These are phyloP conservation scores for Margaritifera margaritifera DNA, from an alignment of 2,888 invertebrate species.

Conservation along the genomic window DNA sequence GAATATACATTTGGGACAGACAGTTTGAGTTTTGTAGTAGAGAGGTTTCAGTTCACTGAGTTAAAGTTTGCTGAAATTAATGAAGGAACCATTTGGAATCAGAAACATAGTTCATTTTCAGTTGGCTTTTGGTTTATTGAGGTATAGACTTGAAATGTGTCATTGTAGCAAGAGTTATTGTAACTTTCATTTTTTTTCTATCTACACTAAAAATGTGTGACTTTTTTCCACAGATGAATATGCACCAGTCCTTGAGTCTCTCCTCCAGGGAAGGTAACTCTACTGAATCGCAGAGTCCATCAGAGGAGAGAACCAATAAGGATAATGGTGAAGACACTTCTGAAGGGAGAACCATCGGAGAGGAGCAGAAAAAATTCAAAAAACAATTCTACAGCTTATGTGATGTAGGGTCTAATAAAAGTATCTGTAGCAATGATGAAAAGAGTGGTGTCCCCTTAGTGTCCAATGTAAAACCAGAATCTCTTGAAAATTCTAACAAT, in stretches of 20 bases:
- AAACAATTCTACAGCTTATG: slow-evolving; percentile 67
- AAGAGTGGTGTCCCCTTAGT: slow-evolving; percentile 13
- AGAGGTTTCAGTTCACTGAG: too few relatives aligned
- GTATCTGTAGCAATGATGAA: slow-evolving; percentile 49
- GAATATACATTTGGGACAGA: too few relatives aligned
- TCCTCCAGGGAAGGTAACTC: slow-evolving; percentile 31
- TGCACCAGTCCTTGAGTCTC: neutral
- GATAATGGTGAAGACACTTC: slow-evolving; percentile 14
- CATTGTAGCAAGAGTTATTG: too few relatives aligned
- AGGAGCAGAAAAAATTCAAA: slow-evolving; percentile 59
- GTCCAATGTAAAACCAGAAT: neutral
- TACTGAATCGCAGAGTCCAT: slow-evolving; percentile 17
- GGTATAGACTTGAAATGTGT: too few relatives aligned
- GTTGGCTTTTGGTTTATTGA: too few relatives aligned
- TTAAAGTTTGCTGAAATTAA: too few relatives aligned
- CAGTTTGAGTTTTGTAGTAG: too few relatives aligned
- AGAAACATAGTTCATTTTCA: too few relatives aligned
- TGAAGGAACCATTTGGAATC: too few relatives aligned
- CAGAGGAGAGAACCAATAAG: slow-evolving; percentile 34
- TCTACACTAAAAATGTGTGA: too few relatives aligned
- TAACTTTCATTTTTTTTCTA: too few relatives aligned
- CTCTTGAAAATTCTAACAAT: neutral
- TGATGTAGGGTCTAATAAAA: slow-evolving; percentile 57
- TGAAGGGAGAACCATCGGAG: slow-evolving; percentile 23
- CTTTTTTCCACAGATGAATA: too few relatives aligned